Evolutionary conservation across 2,113 vertebrate genomes (phyloP), one percentile per base, ranked within the genome.

Genomic region (Ceyx cyanopectus): DNA sequence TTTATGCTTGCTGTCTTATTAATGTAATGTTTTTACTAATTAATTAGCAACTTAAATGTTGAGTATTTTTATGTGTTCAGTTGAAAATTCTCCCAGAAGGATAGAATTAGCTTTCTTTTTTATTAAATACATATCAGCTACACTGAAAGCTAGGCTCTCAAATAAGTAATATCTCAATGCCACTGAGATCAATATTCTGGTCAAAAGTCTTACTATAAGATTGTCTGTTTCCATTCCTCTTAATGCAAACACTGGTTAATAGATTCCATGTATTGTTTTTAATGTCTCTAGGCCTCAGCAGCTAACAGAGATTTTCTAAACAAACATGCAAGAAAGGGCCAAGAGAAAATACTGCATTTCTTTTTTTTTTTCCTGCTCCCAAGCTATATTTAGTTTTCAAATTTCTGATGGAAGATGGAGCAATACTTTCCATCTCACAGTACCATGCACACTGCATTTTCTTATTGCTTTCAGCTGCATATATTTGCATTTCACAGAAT

Each of bases 161-260:
- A 29, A 61, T 0, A 4, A 29, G 10, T 41, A 30, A 6, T 19
- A 53, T 11, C 24, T 41, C 32, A 54, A 0, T 9, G 32, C 13
- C 46, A 37, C 19, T 2, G 4, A 85, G 50, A 74, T 29, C 34
- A 81, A 30, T 12, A 7, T 5, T 53, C 14, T 50, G 53, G 15
- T n/a, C 70, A 90, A 40, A 79, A 65, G 34, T 56, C 32, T 50
- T 37, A 58, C 18, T 45, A 16, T 14, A 12, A 53, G 2, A 0
- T 17, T 68, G 37, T 54, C 67, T 46, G 50, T 20, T 89, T 87
- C 68, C 32, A 34, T 18, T 79, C 12, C 68, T 73, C 21, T 63
- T 62, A 70, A 54, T 6, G 8, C 45, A 81, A 16, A 41, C 30
- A n/a, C 18, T 15, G 6, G 10, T 40, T 66, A 53, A 77, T 30